Conservation (phyloP, 2,113 vertebrate species). For the Notothenia rossii region DNA sequence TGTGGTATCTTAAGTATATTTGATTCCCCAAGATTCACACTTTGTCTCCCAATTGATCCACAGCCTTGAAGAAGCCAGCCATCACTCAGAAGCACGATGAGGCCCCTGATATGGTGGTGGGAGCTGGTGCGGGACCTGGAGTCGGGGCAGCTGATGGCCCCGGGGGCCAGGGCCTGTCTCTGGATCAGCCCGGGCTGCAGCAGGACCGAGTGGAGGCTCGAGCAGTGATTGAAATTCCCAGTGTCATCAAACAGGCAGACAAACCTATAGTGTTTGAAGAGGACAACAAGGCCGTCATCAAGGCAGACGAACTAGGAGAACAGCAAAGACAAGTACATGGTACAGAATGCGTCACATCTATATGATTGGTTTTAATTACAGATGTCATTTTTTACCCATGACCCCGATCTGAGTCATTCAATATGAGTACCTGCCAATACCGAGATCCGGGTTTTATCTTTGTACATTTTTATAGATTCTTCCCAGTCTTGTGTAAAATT, state of each 20-base stretch:
- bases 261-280: constrained; percentile 79
- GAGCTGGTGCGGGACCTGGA: constrained; percentile 62
- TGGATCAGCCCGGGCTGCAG: constrained; percentile 79
- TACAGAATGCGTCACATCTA: constrained; percentile 39
- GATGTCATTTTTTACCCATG: too few species aligned
- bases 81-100: constrained; percentile 81
- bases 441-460: neutral
- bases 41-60: neutral
- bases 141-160: constrained; percentile 69
- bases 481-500: neutral
- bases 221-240: constrained; percentile 31
- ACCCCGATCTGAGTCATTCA: too few species aligned
- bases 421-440: too few species aligned
- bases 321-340: constrained; percentile 78
- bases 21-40: neutral
- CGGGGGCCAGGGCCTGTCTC: constrained; percentile 62
- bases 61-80: constrained; percentile 84
- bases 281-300: constrained; percentile 80
- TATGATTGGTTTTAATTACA: neutral
- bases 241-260: constrained; percentile 64
- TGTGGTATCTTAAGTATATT: neutral
- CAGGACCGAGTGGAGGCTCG: constrained; percentile 66
- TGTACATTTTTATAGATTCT: constrained; percentile 4
- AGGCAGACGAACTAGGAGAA: constrained; percentile 84
- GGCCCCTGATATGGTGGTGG: constrained; percentile 50